These are phyloP conservation scores for Spisula subtruncata DNA, from an alignment of 2,888 invertebrate species.

Conservation along the genomic window DNA sequence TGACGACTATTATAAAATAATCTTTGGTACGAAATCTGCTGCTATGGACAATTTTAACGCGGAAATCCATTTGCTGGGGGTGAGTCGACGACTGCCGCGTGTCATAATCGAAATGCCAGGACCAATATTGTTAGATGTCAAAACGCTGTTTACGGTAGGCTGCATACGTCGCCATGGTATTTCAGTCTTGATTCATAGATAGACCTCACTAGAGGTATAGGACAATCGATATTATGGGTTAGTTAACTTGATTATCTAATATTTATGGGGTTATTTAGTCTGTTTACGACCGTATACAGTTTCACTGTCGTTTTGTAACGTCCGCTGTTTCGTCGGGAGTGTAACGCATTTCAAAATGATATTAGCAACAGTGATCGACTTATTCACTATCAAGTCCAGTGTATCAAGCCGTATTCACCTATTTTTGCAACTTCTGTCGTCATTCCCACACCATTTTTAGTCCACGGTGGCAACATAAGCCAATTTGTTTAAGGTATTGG, in stretches of 20 bases:
- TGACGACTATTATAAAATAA: conserved; percentile 6
- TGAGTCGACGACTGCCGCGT: not conserved
- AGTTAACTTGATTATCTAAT: not conserved
- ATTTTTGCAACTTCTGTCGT: no score
- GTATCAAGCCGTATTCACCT: no score
- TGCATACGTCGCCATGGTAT: not conserved
- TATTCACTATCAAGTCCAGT: no score
- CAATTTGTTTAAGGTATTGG: no score
- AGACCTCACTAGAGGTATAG: not conserved
- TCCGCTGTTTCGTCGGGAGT: no score
- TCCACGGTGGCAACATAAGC: no score
- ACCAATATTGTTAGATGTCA: conserved; percentile 26
- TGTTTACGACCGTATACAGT: no score
- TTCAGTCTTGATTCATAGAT: not conserved
- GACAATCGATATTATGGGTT: not conserved
- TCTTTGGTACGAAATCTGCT: not conserved
- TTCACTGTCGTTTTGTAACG: no score
- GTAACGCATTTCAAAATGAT: no score
- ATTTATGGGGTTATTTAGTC: no score
- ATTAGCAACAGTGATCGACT: no score
- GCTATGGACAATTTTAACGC: conserved; percentile 10
- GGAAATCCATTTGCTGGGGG: not conserved
- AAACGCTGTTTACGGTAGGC: not conserved
- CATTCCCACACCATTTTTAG: no score
- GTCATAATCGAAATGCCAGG: conserved; percentile 7